Evolutionary conservation across 2,888 invertebrate genomes (phyloP).

Genomic region (Epinotia bilunana): DNA sequence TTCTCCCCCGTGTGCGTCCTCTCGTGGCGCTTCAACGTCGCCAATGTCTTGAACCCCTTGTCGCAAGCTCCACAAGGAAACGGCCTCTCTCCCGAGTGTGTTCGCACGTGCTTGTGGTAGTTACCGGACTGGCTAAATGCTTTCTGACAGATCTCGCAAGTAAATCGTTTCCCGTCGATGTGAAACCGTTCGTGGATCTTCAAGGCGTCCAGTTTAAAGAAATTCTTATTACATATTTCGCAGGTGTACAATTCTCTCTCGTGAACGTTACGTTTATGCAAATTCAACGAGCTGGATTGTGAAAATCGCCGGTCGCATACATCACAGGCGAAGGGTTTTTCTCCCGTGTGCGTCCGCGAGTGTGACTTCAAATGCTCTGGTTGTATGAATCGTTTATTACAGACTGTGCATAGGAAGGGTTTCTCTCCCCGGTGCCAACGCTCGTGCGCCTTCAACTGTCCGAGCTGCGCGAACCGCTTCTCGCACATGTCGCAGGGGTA

Average conservation of each 20-base stretch:
- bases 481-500: not conserved
- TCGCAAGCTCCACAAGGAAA: not conserved
- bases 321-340: not conserved
- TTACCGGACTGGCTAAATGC: not conserved
- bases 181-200: not conserved
- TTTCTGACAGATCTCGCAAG: not conserved
- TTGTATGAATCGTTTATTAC: not conserved
- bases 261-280: not conserved
- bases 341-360: not conserved
- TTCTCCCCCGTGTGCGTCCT: not conserved
- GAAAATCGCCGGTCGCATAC: not conserved
- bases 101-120: not conserved
- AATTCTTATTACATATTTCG: conserved; percentile 3
- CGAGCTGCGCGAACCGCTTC: not conserved
- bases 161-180: not conserved
- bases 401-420: not conserved
- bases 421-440: not conserved
- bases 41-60: not conserved
- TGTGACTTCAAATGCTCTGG: not conserved
- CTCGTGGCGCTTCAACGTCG: not conserved
- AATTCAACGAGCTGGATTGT: not conserved
- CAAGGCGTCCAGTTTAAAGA: not conserved
- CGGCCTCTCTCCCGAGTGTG: not conserved
- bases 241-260: not conserved
- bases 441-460: not conserved